Base-by-base conservation (phyloP, 2,113 vertebrate genomes). In the Urocynchramus pylzowi region DNA sequence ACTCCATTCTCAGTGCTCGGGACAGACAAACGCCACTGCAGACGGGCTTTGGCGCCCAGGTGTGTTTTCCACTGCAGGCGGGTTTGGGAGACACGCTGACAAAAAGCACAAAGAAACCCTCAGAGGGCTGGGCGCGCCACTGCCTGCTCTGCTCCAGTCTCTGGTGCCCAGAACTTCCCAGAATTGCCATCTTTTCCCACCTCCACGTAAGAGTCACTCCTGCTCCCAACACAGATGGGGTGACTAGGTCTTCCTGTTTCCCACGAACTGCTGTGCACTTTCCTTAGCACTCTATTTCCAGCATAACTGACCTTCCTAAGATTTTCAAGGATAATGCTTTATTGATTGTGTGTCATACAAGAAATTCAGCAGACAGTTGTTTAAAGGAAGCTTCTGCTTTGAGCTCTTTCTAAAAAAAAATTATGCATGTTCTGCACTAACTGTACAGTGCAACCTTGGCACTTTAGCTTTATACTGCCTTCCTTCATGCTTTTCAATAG, bases 21-120 rank as follows among this genome's bases (percentile, higher is more conserved):
- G 18, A 22, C 39, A 4, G 12, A 27, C 53, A 8, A 7, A 24
- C 8, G 11, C 15, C 59, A 11, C 22, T 24, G 2, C 6, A 19
- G 13, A 1, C 13, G 28, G 14, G 2, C 13, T 28, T 39, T 1
- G 39, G 20, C 10, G 7, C 41, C 22, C 33, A 3, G 2, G 1
- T 24, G 59, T 59, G 59, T 69, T 56, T 39, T 37, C 15, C 50
- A n/a, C 47, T n/a, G 14, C 30, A 3, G 73, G 39, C 15, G 21
- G 24, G 33, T 3, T 23, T 1, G 11, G 9, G 45, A 11, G 22
- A 8, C 12, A 20, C 15, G 19, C 27, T 44, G 45, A 28, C 16
- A 17, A 21, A 80, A 77, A 67, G 2, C 33, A 33, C 31, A 50
- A 65, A 24, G 41, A 24, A 70, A 52, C 16, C 7, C 35, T 13